Base-by-base conservation (phyloP, 2,113 vertebrate species). In the Rhizomys pruinosus region DNA sequence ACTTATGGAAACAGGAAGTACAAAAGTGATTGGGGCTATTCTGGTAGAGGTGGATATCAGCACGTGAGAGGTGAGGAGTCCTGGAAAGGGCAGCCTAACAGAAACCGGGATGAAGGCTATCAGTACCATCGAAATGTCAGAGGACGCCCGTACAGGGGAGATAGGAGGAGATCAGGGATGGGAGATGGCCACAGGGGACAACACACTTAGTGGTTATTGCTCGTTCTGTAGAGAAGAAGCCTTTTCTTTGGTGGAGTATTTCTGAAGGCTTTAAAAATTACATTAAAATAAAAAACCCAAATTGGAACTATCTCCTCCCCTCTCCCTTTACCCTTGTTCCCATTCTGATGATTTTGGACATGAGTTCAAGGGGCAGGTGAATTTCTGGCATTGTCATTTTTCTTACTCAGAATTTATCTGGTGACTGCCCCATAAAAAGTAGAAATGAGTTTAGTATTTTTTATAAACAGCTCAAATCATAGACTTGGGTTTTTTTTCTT, bases 101-200 rank as follows among this genome's bases (percentile, higher is more conserved):
- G 98, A 91, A 94, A 92, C 93, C 98, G 98, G 85, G 98, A 98
- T 0, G 98, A 98, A 0, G 95, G 97, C 19, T 98, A 96, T 90
- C 98, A 98, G 57, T 98, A 98, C 88, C 98, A 97, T 81, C 98
- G 98, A 0, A 97, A 95, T 84, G 96, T 86, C 2, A 93, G 98
- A 92, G 98, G 98, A 5, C 97, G 98, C 90, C 98, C 98, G 0
- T 98, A 97, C 0, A 96, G 98, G 52, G 98, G 97, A 0, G 98
- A 98, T 52, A 97, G 98, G 92, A 97, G 98, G 95, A 96, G 98
- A 71, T 95, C 98, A 57, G 76, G 97, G 0, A 96, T 98, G 97
- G 98, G 97, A 87, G 98, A 98, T 78, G 95, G 95, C 94, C 98
- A 98, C n/a, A 97, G 98, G 37, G 98, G 98, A 59, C 98, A 98